Percentiles rank a stretch among this genome's conserved stretches.
Evolutionary conservation across 2,888 invertebrate species (phyloP).

Genomic region (Ferrisia virgata): DNA sequence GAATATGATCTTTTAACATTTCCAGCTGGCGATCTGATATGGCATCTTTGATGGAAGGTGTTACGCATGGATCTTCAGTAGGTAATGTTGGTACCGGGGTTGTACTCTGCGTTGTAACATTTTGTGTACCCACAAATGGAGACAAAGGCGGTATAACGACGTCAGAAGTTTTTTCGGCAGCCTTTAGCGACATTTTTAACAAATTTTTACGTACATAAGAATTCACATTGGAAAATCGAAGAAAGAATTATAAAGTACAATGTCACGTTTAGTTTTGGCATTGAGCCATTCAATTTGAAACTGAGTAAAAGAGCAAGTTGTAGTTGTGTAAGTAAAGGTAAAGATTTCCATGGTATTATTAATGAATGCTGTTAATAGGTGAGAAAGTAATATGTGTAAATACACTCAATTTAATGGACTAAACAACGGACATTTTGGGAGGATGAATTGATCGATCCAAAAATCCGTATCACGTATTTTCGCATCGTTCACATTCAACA

Average conservation of each 20-base stretch:
- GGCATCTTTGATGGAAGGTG: neutral
- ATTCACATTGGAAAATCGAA: neutral
- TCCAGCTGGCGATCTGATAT: neutral
- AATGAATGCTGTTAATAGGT: too few relatives aligned
- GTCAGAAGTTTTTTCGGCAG: neutral
- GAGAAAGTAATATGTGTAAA: too few relatives aligned
- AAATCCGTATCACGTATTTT: too few relatives aligned
- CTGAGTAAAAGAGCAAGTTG: neutral
- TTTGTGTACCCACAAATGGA: neutral
- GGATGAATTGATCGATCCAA: too few relatives aligned
- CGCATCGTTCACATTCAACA: too few relatives aligned
- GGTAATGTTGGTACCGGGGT: neutral
- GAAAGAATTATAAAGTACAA: neutral
- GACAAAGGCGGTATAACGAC: neutral
- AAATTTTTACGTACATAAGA: neutral
- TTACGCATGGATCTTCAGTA: neutral
- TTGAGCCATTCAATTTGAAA: neutral
- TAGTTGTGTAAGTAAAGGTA: neutral
- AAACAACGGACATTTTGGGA: too few relatives aligned
- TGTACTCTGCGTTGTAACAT: neutral
- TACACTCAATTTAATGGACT: too few relatives aligned
- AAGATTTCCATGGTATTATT: neutral
- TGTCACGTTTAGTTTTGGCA: neutral
- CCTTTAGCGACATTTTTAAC: neutral
- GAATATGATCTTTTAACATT: constrained; percentile 9